phyloP scores from a whole-genome alignment of 2,113 vertebrate species.

The Chlorodrepanis virens region DNA sequence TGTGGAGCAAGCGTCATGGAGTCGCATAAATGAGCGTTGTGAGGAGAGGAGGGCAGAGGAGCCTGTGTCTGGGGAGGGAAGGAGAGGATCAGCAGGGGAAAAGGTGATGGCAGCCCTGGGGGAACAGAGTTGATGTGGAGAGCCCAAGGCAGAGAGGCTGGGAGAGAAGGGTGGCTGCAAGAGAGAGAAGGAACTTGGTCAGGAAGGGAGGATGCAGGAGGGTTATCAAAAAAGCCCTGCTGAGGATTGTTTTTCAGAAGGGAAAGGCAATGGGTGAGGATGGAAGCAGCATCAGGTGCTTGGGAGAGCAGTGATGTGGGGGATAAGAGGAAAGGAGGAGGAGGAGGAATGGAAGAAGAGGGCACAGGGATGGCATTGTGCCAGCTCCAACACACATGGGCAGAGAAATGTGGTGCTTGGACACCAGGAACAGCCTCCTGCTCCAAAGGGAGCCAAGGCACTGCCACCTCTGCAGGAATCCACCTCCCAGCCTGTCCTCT shows the following conservation, averaged over 20 bases:
- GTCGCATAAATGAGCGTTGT: background rate
- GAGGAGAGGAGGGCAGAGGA: background rate
- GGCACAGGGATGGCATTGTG: fast-evolving
- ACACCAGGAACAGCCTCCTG: background rate
- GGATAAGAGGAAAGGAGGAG: background rate
- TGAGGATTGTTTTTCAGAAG: background rate
- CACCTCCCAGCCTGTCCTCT: background rate
- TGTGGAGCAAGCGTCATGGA: background rate
- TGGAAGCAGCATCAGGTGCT: background rate
- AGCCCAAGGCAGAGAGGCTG: background rate
- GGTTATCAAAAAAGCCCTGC: background rate
- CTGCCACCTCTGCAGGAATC: background rate
- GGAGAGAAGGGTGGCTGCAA: background rate
- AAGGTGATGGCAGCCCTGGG: background rate
- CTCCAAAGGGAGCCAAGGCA: background rate
- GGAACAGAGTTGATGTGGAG: background rate
- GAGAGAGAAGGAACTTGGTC: background rate
- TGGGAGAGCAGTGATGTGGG: background rate
- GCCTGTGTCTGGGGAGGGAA: background rate
- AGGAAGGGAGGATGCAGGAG: background rate
- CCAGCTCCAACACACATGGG: background rate
- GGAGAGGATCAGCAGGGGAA: background rate
- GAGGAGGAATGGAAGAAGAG: background rate
- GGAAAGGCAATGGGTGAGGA: background rate
- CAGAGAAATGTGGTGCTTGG: fast-evolving